Conservation (phyloP, 2,888 invertebrate genomes). For the Myopa testacea region DNA sequence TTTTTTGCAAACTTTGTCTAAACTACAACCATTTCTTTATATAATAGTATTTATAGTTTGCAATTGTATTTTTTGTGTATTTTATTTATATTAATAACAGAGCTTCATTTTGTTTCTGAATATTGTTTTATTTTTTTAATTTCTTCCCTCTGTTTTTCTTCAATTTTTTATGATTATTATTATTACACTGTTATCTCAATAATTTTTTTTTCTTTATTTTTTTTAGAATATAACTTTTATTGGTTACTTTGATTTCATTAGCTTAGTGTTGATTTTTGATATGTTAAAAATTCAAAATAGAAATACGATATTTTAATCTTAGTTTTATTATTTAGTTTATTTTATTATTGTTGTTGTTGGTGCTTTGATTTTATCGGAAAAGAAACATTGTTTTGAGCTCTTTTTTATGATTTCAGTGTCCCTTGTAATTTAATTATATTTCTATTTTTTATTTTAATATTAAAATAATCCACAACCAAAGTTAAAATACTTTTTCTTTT, state of each 20-base stretch:
- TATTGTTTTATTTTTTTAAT: no score
- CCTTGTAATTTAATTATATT: no score
- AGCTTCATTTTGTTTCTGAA: no score
- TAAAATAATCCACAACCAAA: constrained; percentile 15
- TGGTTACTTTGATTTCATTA: background rate
- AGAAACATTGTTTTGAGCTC: no score
- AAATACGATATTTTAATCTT: no score
- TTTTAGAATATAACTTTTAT: background rate
- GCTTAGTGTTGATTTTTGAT: constrained; percentile 11
- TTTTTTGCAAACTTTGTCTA: background rate
- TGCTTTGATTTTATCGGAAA: background rate
- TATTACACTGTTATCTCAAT: background rate
- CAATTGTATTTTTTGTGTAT: no score
- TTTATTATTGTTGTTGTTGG: background rate
- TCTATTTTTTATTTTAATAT: background rate
- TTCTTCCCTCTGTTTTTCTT: no score
- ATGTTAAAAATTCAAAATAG: constrained; percentile 19
- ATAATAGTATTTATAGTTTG: no score
- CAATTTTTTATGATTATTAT: no score
- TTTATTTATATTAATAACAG: no score
- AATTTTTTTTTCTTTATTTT: constrained; percentile 5
- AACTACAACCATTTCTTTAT: constrained; percentile 22
- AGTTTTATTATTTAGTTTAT: background rate
- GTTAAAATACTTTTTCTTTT: background rate
- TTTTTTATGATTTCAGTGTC: no score